These are phyloP conservation scores for Campylorhamphus procurvoides DNA, from an alignment of 2,113 vertebrate genomes.

Conservation along the genomic window DNA sequence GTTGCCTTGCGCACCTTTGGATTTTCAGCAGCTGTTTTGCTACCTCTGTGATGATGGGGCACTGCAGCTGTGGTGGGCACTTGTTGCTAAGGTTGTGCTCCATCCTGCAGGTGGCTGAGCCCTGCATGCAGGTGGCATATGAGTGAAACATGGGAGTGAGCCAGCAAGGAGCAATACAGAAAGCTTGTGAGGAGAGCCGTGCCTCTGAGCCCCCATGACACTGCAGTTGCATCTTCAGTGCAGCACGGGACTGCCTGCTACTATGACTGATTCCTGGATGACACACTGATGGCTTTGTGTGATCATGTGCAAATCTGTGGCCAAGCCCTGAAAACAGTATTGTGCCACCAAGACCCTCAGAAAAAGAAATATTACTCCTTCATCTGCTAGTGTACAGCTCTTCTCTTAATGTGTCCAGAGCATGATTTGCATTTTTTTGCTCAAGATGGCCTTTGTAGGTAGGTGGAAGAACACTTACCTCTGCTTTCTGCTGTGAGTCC, in stretches of 20 bases:
- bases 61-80: neutral
- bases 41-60: neutral
- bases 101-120: neutral
- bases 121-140: too few species aligned
- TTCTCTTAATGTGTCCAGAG: neutral
- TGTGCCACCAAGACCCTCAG: neutral
- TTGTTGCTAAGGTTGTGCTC: neutral
- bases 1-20: neutral
- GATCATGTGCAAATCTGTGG: neutral
- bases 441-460: neutral
- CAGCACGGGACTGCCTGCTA: neutral
- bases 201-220: accelerated
- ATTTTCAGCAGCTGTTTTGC: neutral
- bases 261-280: neutral
- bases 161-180: neutral
- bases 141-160: neutral
- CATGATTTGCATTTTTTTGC: neutral
- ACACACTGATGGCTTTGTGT: accelerated
- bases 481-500: neutral
- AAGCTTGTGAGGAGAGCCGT: neutral
- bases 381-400: neutral
- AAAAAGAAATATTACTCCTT: neutral
- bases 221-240: neutral
- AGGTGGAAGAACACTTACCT: neutral
- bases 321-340: neutral